These are phyloP conservation scores for Cephalopholis sonnerati DNA, from an alignment of 2,113 vertebrate genomes.

Conservation along the genomic window DNA sequence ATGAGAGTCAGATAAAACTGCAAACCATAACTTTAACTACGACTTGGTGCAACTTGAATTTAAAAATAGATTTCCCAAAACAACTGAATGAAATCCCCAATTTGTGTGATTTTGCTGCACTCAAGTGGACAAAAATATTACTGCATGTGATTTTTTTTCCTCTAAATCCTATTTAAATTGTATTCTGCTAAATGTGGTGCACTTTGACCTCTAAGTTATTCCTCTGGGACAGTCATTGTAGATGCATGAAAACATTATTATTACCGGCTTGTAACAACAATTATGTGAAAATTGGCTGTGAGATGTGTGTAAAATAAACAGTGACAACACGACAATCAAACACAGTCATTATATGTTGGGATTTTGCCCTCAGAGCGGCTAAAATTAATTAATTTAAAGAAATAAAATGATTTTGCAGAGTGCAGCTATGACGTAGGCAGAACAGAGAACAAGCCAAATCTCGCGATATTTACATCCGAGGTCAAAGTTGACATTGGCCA, in stretches of 20 bases:
- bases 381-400: too few species aligned
- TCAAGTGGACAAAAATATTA: conserved; percentile 54
- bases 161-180: not conserved
- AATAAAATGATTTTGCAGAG: not conserved
- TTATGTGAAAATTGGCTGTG: too few species aligned
- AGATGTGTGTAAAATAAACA: not conserved
- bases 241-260: not conserved
- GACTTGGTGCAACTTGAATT: not conserved
- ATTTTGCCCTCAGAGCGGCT: too few species aligned
- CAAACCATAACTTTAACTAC: not conserved
- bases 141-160: not conserved
- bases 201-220: not conserved
- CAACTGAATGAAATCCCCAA: not conserved
- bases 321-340: not conserved
- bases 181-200: not conserved
- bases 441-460: conserved; percentile 34
- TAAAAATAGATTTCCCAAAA: not conserved
- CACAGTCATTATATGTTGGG: not conserved
- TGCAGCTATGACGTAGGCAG: not conserved
- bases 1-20: not conserved
- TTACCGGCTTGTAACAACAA: too few species aligned
- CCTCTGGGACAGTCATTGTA: not conserved
- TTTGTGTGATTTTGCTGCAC: conserved; percentile 39
- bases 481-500: conserved; percentile 75
- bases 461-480: conserved; percentile 72